Base-by-base conservation (phyloP, 2,113 vertebrate genomes). In the Junco hyemalis region DNA sequence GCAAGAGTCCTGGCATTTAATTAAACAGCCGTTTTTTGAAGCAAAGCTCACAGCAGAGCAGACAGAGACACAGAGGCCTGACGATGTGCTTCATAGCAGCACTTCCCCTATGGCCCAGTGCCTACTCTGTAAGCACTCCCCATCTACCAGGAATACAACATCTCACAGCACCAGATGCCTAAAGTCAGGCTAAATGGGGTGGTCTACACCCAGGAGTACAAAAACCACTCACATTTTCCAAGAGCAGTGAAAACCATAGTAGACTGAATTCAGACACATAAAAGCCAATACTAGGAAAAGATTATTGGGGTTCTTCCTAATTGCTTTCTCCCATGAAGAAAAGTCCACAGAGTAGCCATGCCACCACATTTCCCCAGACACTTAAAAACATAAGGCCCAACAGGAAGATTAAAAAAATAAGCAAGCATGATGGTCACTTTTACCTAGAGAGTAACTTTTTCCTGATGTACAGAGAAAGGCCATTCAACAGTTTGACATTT, bases 1-100 rank as follows among this genome's bases (percentile, higher is more conserved):
- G 87, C 73, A 94, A 29, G 56, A 79, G 48, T 90, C 47, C 84
- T 51, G 47, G 10, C 44, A 68, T 86, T 91, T 90, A 93, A 92
- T 91, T 95, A 95, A 93, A 53, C 42, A 42, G 54, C 6, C 5
- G 1, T 31, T 88, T 96, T 77, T 50, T 90, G 71, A 92, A 70
- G 47, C 51, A 74, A 70, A 94, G 71, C 68, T 71, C 64, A 50
- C 50, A 59, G 68, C 9, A 64, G 44, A 72, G 40, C 70, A 82
- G 65, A 87, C 44, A 64, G 74, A 84, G 51, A 79, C 31, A 81
- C 9, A 68, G 57, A 88, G 59, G 29, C 33, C 74, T 73, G 24
- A 83, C 15, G 36, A 81, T 38, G 28, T 66, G 54, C 54, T 59
- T 81, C 71, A 21, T n/a, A 76, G 79, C 45, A 72, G 57, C 28